Percentiles rank a stretch among this genome's conserved stretches.
Conservation (phyloP, 2,113 vertebrate species). For the Nipponia nippon region DNA sequence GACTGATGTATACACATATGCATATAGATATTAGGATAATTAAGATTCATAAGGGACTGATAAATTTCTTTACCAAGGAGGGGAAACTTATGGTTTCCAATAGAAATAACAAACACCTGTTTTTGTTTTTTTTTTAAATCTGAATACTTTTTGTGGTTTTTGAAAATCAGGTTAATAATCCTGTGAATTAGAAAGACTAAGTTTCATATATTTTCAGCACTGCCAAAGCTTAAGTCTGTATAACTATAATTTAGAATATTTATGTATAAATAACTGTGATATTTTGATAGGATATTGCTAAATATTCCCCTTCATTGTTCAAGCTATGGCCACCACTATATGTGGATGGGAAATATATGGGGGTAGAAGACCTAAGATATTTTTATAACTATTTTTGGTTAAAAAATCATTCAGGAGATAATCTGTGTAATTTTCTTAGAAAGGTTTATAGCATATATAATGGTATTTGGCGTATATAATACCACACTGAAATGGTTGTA, state of each 20-base stretch:
- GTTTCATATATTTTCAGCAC: not conserved
- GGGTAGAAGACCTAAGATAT: not conserved
- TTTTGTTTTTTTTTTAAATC: not conserved
- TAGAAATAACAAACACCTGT: not conserved
- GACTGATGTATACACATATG: not conserved
- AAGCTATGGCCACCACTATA: not conserved
- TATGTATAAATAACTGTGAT: not conserved
- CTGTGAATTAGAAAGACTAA: not conserved
- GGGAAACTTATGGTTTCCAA: not conserved
- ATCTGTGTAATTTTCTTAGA: not conserved
- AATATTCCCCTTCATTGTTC: not conserved
- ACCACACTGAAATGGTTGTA: not conserved
- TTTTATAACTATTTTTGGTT: not conserved
- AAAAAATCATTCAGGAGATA: not conserved
- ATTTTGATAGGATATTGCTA: not conserved
- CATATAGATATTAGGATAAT: not conserved
- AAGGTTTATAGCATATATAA: not conserved
- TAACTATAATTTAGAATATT: not conserved
- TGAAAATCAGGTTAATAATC: not conserved
- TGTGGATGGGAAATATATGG: not conserved
- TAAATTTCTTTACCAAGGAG: not conserved
- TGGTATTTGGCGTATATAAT: not conserved
- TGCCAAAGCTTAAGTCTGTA: not conserved
- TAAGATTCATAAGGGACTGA: not conserved
- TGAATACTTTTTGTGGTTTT: not conserved